Base-by-base conservation (phyloP, 2,113 vertebrate genomes). In the Solea senegalensis region DNA sequence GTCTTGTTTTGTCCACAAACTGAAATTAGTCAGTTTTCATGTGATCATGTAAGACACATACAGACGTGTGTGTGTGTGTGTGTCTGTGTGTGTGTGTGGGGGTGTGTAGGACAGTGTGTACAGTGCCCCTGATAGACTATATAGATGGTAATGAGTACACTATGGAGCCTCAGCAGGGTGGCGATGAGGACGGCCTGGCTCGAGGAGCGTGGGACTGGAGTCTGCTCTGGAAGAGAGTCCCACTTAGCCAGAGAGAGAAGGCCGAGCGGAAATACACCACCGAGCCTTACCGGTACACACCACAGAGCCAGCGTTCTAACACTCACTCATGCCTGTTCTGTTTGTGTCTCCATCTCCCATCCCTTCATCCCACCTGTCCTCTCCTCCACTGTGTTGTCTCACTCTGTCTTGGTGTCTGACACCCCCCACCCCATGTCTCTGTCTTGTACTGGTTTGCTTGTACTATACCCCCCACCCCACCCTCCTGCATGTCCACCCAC, bases 111-210 rank as follows among this genome's bases (percentile, higher is more conserved):
- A 97, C 96, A 89, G 94, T 96, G 91, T 98, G 97, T 92, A 99
- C 97, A 92, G 97, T 99, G 81, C 97, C 97, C 72, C 94, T 99
- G 92, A 98, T 99, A 97, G 98, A 99, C 95, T 99, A 99, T 94
- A 97, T 99, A 97, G 96, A 98, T 92, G 98, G 97, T 91, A 98
- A 96, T 94, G 95, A 96, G 91, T 99, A 97, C 95, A 98, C 91
- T 92, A 94, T 97, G 95, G 97, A 98, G 91, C 95, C 98, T 15
- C 97, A 99, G 91, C 98, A 99, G 94, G 98, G 98, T 78, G 98
- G 97, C 69, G 97, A 99, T 86, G 96, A 98, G 93, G 97, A 99
- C 88, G 97, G 97, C 68, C 95, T 98, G 95, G 96, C 97, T 92
- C 90, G 97, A 90, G 97, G 97, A 90, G 97, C 97, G 80, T 99